Evolutionary conservation across 2,113 vertebrate genomes (phyloP).

Genomic region (Thalassarche chlororhynchos): DNA sequence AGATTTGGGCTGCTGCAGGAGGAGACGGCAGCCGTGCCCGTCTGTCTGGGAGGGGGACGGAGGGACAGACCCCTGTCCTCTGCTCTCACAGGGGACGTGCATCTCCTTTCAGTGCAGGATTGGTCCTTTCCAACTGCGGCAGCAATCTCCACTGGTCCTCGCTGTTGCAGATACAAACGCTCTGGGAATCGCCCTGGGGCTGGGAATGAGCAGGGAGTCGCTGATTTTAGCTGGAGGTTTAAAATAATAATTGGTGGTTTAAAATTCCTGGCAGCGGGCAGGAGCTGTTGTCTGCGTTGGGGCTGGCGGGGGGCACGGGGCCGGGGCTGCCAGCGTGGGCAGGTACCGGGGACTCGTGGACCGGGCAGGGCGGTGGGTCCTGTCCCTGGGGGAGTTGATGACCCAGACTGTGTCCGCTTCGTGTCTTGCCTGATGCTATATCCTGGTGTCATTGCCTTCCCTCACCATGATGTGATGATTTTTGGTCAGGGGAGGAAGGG

Average conservation of each 20-base stretch:
- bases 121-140: rapidly evolving
- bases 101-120: background rate
- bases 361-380: rapidly evolving
- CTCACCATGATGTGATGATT: rapidly evolving
- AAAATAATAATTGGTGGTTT: background rate
- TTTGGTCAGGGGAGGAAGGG: background rate
- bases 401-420: background rate
- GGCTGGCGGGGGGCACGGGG: rapidly evolving
- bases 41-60: background rate
- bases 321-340: rapidly evolving
- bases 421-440: rapidly evolving
- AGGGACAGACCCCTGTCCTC: background rate
- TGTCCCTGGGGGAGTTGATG: background rate
- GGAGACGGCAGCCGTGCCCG: rapidly evolving
- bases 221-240: background rate
- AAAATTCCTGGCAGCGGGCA: background rate
- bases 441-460: rapidly evolving
- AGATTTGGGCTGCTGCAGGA: background rate
- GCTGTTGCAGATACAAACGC: rapidly evolving
- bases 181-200: background rate
- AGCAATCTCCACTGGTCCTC: rapidly evolving
- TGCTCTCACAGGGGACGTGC: background rate
- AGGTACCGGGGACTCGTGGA: rapidly evolving
- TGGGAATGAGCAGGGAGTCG: background rate
- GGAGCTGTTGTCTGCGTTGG: background rate